Conservation (phyloP, 2,888 invertebrate species). For the Protonemura montana region DNA sequence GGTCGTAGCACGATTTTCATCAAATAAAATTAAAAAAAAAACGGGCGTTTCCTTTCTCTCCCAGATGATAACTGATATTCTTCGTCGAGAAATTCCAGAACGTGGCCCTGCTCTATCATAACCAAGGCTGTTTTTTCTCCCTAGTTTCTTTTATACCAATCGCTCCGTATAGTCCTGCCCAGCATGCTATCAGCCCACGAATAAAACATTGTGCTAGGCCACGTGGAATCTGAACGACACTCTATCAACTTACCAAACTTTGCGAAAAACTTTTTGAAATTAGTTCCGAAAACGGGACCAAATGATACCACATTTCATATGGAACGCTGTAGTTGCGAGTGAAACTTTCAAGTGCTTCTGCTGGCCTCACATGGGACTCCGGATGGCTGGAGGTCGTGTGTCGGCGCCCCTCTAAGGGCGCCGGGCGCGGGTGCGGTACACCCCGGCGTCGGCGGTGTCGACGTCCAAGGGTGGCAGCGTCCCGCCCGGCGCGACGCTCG, state of each 20-base stretch:
- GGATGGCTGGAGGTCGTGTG: neutral
- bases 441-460: neutral
- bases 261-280: neutral
- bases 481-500: neutral
- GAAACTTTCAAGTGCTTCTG: neutral
- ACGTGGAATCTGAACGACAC: neutral
- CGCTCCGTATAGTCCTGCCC: too few species aligned
- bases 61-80: neutral
- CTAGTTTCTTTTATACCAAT: too few species aligned
- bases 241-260: neutral
- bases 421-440: neutral
- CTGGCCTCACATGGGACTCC: neutral
- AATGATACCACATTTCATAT: neutral
- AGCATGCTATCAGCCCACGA: neutral
- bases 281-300: neutral
- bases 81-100: neutral
- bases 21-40: neutral
- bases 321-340: too few species aligned
- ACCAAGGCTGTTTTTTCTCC: neutral
- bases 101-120: neutral
- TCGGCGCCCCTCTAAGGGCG: neutral
- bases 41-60: neutral
- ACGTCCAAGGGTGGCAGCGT: neutral
- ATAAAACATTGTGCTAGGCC: neutral
- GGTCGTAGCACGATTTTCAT: neutral